Conservation (phyloP, 2,888 invertebrate genomes). For the Actias luna region DNA sequence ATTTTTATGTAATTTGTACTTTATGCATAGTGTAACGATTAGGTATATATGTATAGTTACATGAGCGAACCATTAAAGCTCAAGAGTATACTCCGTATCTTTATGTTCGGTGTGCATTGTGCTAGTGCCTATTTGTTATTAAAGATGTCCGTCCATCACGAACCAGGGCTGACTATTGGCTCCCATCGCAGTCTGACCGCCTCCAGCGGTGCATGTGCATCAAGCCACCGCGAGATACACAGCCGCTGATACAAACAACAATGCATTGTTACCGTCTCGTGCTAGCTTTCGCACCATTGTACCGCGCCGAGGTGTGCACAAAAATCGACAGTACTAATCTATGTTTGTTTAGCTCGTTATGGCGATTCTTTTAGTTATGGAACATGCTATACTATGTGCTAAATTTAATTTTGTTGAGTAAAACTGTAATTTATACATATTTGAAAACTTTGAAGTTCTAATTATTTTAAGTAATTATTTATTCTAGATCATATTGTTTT, state of each 20-base stretch:
- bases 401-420: neutral
- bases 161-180: conserved; percentile 37
- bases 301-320: conserved; percentile 57
- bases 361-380: neutral
- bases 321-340: conserved; percentile 70
- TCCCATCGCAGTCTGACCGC: conserved; percentile 65
- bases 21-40: neutral
- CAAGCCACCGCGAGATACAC: conserved; percentile 77
- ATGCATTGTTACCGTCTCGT: conserved; percentile 74
- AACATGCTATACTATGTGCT: neutral
- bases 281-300: conserved; percentile 82
- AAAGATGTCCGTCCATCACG: conserved; percentile 47
- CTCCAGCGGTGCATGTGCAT: conserved; percentile 68
- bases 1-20: neutral
- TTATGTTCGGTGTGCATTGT: conserved; percentile 8
- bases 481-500: neutral
- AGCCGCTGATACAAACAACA: conserved; percentile 67
- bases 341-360: conserved; percentile 70
- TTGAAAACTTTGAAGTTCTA: neutral
- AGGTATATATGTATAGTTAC: neutral
- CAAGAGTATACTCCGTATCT: neutral
- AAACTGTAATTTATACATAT: neutral
- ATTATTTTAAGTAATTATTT: neutral
- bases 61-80: neutral
- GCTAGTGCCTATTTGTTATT: conserved; percentile 29